Base-by-base conservation (phyloP, 1,140 invertebrate genomes). In the Bombus superbus region DNA sequence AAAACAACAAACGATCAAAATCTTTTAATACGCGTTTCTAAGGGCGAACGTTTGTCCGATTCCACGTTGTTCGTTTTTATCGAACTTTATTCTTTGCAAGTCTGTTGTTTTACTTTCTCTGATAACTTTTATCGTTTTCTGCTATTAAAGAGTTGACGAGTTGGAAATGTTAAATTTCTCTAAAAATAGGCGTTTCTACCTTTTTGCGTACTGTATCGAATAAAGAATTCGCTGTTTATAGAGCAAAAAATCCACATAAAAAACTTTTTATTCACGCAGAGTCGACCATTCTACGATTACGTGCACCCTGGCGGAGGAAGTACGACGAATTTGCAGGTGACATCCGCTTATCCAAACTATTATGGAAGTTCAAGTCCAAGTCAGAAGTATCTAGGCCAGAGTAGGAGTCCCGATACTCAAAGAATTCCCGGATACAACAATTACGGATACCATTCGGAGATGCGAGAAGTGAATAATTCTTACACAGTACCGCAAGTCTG, bases 381-480 rank as follows among this genome's bases (percentile, higher is more conserved):
- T 78, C 82, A 84, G 42, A 92, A 89, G 76, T 81, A 81, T 25
- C n/a, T 79, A 6, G 53, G 80, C 57, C 87, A 81, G 22, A 79
- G 68, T 38, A 89, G 85, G 38, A 78, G 59, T 35, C 32, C 83
- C 1, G 91, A 93, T 73, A 75, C 86, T 0, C 79, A 77, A 18
- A 87, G 89, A 62, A 86, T 86, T 1, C 85, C 92, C 9, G 92
- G 90, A 47, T 94, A 94, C 86, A 94, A 88, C 74, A 95, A 95
- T 91, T 94, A 94, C 53, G 93, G 92, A 47, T 94, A 93, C 78
- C 89, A 93, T 25, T 77, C 94, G 44, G 94, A 95, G 83, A 94
- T 94, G 92, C 91, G 91, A 64, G 94, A 94, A 86, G 90, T 93
- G 66, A 94, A 94, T 66, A 92, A 90, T 74, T 88, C 91, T 71